Base-by-base conservation (phyloP, 2,888 invertebrate genomes). In the Antitype chi region DNA sequence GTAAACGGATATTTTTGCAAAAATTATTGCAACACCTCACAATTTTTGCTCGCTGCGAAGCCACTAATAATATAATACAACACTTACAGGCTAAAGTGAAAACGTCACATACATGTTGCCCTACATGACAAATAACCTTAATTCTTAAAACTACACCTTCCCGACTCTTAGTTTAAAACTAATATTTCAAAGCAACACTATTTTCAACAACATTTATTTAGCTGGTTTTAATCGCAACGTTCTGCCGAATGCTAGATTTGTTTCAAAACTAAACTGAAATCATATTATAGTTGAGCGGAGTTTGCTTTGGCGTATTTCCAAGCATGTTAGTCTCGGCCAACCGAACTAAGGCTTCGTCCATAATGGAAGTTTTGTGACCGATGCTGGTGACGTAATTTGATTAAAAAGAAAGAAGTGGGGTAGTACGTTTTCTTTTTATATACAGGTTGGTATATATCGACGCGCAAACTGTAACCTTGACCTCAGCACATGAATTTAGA, bases 261-360 rank as follows among this genome's bases (percentile, higher is more conserved):
- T 94, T 94, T 93, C 89, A 88, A 91, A 92, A 93, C 93, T 92
- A 92, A 92, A 93, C 93, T 93, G 91, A 92, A 95, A 95, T 95
- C 91, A 94, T 95, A 94, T 95, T 94, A 94, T 88, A 93, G 93
- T 93, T 93, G 90, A 89, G 90, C 89, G 83, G 89, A 93, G 93
- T 94, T 94, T 93, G 90, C 93, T 93, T 94, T 95, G 95, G 95
- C 94, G 85, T 78, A 85, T 86, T 90, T 94, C 94, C 94, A 95
- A 91, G 84, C 89, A 89, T 87, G 88, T 91, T 92, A 91, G 92
- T 89, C 90, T 89, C 89, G 89, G 85, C 85, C 88, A 87, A 88
- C 86, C 89, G 85, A 88, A 81, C 89, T 89, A 84, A 86, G 85
- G 88, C 82, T 86, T 84, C 85, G 82, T 86, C 80, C 84, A 88